A percentile compares a stretch with the other conserved stretches of the same genome.
Evolutionary conservation across 2,888 invertebrate species (phyloP).

Genomic region (Orgyia antiqua): DNA sequence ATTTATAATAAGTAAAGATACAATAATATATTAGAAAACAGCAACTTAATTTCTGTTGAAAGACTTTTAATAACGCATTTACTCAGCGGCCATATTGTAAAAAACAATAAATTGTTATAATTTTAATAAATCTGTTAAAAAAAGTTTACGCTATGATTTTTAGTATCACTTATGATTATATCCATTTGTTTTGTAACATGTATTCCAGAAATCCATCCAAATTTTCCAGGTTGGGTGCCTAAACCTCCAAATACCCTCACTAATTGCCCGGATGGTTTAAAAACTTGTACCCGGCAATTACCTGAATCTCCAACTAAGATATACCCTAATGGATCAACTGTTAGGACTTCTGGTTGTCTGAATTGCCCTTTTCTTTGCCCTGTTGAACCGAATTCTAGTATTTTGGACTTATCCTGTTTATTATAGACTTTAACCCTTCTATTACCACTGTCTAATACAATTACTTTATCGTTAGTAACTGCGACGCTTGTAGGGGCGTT

Average conservation of each 20-base stretch:
- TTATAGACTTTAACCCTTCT: conserved; percentile 81
- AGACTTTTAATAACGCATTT: too few species aligned
- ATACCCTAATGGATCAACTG: conserved; percentile 84
- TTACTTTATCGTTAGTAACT: conserved; percentile 71
- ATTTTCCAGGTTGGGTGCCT: conserved; percentile 67
- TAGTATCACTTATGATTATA: conserved; percentile 80
- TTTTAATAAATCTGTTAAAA: conserved; percentile 42
- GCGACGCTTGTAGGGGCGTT: conserved; percentile 86
- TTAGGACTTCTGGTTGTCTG: conserved; percentile 84
- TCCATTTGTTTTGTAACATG: conserved; percentile 79
- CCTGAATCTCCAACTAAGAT: conserved; percentile 89
- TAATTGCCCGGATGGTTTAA: conserved; percentile 83
- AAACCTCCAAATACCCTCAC: conserved; percentile 81
- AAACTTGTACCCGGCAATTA: conserved; percentile 86
- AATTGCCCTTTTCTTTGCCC: conserved; percentile 84
- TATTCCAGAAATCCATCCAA: conserved; percentile 85
- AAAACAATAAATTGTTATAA: conserved; percentile 42
- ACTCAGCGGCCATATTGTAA: too few species aligned
- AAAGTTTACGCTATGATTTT: conserved; percentile 70
- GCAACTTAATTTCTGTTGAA: too few species aligned
- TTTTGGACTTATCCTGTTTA: conserved; percentile 68
- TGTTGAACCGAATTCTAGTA: conserved; percentile 81
- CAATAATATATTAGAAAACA: too few species aligned
- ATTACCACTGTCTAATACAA: conserved; percentile 84
- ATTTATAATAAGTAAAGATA: too few species aligned